Percentiles rank a stretch among this genome's conserved stretches.
Evolutionary conservation across 2,113 vertebrate genomes (phyloP).

Genomic region (Orientallactaga bullata): DNA sequence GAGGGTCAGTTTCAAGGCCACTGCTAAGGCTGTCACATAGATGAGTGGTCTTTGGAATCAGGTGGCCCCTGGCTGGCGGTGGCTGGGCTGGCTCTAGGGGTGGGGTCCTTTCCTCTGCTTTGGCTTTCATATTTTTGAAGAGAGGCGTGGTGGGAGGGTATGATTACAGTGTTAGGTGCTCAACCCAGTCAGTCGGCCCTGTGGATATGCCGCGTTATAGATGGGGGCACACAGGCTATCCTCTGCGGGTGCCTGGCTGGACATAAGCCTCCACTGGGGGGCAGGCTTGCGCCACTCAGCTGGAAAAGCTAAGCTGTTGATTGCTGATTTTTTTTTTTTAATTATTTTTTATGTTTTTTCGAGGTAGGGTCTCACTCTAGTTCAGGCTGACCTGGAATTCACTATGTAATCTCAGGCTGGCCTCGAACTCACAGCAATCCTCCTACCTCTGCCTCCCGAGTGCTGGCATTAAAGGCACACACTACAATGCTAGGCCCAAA

Average conservation of each 20-base stretch:
- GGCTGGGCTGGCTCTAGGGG: background rate
- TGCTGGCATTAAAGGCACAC: too few relatives aligned
- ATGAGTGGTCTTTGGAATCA: background rate
- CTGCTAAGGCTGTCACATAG: background rate
- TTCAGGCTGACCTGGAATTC: too few relatives aligned
- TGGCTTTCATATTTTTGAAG: background rate
- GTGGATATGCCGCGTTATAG: background rate
- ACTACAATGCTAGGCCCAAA: too few relatives aligned
- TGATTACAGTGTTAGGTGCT: background rate
- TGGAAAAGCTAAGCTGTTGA: too few relatives aligned
- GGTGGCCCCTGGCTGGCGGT: too few relatives aligned
- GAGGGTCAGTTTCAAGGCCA: background rate
- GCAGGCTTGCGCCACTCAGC: background rate
- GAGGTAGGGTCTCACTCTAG: too few relatives aligned
- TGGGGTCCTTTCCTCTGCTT: too few relatives aligned
- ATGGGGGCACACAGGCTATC: background rate
- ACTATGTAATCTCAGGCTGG: too few relatives aligned
- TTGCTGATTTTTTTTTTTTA: background rate
- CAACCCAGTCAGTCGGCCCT: background rate
- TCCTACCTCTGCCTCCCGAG: too few relatives aligned
- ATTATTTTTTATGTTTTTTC: too few relatives aligned
- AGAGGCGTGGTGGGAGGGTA: too few relatives aligned
- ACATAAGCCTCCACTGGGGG: constrained; percentile 22
- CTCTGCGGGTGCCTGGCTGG: accelerated
- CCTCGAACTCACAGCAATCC: too few relatives aligned